A percentile compares a stretch with the other conserved stretches of the same genome.
These are phyloP conservation scores for Nesidiocoris tenuis DNA, from an alignment of 2,888 invertebrate species.

Conservation along the genomic window DNA sequence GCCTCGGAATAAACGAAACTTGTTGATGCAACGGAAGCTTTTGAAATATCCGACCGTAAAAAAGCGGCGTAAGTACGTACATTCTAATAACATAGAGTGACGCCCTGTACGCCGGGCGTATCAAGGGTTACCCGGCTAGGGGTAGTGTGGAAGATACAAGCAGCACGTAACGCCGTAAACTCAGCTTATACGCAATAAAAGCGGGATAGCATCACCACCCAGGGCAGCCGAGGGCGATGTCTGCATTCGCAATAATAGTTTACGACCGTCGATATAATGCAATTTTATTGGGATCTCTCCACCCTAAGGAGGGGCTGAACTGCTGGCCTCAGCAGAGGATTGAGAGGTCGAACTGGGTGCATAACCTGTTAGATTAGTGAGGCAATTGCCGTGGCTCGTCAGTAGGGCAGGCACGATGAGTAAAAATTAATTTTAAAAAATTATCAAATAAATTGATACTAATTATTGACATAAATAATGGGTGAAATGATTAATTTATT, in stretches of 20 bases:
- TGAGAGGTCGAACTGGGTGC: not conserved
- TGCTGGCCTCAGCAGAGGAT: not conserved
- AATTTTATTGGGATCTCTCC: slow-evolving; percentile 29
- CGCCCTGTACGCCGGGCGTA: not conserved
- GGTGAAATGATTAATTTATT: too few species aligned
- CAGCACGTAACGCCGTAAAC: slow-evolving; percentile 34
- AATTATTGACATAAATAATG: too few species aligned
- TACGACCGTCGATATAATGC: slow-evolving; percentile 35
- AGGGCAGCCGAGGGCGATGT: slow-evolving; percentile 4
- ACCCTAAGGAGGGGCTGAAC: not conserved
- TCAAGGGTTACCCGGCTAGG: not conserved
- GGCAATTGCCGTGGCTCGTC: too few species aligned
- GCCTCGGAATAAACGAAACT: not conserved
- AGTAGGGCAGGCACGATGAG: too few species aligned
- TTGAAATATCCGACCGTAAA: not conserved
- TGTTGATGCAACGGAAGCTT: not conserved
- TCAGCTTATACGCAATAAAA: slow-evolving; percentile 35
- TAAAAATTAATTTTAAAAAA: too few species aligned
- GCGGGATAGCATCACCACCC: slow-evolving; percentile 4
- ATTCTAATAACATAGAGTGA: not conserved
- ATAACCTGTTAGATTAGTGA: not conserved
- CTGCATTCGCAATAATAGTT: slow-evolving; percentile 35
- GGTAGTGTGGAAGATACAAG: slow-evolving; percentile 9
- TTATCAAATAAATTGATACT: too few species aligned
- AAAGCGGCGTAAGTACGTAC: not conserved